These are phyloP conservation scores for Chloebia gouldiae DNA, from an alignment of 2,113 vertebrate species.

Conservation along the genomic window DNA sequence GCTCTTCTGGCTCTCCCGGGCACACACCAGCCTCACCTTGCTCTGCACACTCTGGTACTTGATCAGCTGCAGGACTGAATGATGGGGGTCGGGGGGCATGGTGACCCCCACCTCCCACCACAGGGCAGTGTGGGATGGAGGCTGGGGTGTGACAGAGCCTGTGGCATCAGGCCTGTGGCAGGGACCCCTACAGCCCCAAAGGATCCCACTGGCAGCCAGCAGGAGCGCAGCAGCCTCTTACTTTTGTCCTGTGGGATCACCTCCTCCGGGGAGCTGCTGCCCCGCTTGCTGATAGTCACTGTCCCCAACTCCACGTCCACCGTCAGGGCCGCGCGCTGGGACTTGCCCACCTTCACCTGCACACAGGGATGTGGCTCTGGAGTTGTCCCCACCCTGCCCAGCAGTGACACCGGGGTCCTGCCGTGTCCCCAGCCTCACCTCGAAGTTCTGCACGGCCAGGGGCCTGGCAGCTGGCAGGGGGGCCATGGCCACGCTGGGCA, in stretches of 20 bases:
- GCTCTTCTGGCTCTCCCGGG: constrained; percentile 71
- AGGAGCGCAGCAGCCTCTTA: constrained; percentile 12
- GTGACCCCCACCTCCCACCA: background rate
- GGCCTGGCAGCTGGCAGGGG: constrained; percentile 14
- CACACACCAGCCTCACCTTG: constrained; percentile 78
- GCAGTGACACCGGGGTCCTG: fast-evolving
- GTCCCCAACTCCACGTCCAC: constrained; percentile 80
- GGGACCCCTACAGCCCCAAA: background rate
- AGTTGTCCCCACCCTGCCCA: background rate
- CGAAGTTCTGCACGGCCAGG: constrained; percentile 76
- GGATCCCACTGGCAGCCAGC: fast-evolving
- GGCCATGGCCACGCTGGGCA: constrained; percentile 53
- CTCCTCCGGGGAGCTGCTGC: constrained; percentile 68
- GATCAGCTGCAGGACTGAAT: constrained; percentile 83
- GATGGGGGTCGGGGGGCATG: fast-evolving
- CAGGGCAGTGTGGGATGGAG: fast-evolving
- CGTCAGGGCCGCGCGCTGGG: constrained; percentile 72
- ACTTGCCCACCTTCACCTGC: constrained; percentile 81
- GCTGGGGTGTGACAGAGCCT: fast-evolving
- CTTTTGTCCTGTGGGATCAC: constrained; percentile 80
- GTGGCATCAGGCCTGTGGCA: background rate
- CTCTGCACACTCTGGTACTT: constrained; percentile 79
- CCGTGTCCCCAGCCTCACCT: constrained; percentile 51
- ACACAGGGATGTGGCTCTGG: fast-evolving
- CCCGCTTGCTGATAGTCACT: constrained; percentile 74